A percentile compares a stretch with the other conserved stretches of the same genome.
Evolutionary conservation across 30 jellyfish, hydroid and myxozoan genomes (phyloP).

Genomic region (Hydractinia symbiolongicarpus): DNA sequence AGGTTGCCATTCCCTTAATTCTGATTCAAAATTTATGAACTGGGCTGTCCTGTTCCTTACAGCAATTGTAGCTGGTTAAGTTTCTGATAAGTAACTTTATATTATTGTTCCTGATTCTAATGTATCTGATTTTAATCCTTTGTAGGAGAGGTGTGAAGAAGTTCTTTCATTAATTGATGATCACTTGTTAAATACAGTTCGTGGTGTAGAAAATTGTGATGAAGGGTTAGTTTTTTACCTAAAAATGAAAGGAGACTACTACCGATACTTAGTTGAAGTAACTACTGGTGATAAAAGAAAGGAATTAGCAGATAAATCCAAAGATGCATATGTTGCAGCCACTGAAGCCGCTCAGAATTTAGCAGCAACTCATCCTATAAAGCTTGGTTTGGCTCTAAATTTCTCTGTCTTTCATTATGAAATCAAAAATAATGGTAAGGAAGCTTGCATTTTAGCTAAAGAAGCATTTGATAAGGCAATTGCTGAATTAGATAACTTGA

Average conservation of each 20-base stretch:
- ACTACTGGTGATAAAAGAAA: slow-evolving; percentile 44
- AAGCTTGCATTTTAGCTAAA: slow-evolving; percentile 96
- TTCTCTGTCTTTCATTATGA: slow-evolving; percentile 92
- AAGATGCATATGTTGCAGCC: slow-evolving; percentile 85
- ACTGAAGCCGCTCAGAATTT: slow-evolving; percentile 44
- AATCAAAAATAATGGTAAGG: slow-evolving; percentile 62
- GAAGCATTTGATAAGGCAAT: slow-evolving; percentile 95
- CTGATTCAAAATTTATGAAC: too few relatives aligned
- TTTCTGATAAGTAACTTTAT: too few relatives aligned
- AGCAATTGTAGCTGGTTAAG: too few relatives aligned
- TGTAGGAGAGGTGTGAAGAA: slow-evolving; percentile 65
- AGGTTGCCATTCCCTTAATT: too few relatives aligned
- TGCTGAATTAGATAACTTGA: slow-evolving; percentile 79
- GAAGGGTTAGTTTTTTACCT: slow-evolving; percentile 79
- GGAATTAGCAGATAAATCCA: slow-evolving; percentile 48
- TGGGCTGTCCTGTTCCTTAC: too few relatives aligned
- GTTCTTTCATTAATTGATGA: slow-evolving; percentile 66
- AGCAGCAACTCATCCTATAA: slow-evolving; percentile 81
- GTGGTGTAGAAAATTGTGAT: background rate
- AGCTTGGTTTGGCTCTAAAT: slow-evolving; percentile 94
- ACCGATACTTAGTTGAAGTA: slow-evolving; percentile 89
- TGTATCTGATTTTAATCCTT: background rate
- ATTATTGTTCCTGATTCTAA: too few relatives aligned
- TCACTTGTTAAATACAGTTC: slow-evolving; percentile 42
- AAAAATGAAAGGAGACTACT: slow-evolving; percentile 97